Percentiles rank a stretch among this genome's conserved stretches.
Conservation (phyloP, 2,113 vertebrate species). For the Oriolus oriolus region DNA sequence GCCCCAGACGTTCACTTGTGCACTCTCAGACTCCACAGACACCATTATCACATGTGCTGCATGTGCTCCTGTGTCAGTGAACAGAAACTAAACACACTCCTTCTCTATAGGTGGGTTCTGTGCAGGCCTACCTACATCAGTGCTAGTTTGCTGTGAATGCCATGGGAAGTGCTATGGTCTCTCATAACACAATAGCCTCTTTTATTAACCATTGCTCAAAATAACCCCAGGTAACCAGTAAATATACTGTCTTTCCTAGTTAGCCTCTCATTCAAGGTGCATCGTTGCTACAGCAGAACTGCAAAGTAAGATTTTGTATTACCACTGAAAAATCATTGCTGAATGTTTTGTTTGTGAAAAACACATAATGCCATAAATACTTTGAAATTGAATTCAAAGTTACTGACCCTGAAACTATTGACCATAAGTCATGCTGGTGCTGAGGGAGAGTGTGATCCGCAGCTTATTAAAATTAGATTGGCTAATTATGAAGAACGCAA, state of each 20-base stretch:
- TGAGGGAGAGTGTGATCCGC: accelerated
- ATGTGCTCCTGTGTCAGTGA: not conserved
- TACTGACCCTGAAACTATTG: not conserved
- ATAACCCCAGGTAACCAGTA: not conserved
- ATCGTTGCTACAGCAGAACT: not conserved
- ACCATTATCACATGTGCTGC: not conserved
- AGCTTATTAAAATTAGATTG: not conserved
- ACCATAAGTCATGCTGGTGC: not conserved
- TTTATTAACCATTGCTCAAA: not conserved
- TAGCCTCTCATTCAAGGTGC: not conserved
- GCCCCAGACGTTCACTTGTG: not conserved
- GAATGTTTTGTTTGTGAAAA: not conserved
- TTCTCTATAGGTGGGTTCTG: not conserved
- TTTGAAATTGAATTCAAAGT: not conserved
- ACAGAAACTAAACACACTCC: not conserved
- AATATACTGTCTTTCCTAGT: not conserved
- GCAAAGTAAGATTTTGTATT: not conserved
- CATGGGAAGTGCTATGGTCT: not conserved
- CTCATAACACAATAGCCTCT: not conserved
- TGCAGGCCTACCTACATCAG: not conserved
- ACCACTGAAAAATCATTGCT: not conserved
- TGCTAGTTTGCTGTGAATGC: not conserved
- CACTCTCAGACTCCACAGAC: not conserved
- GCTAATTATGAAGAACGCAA: not conserved
- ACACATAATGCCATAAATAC: not conserved